Conservation (phyloP, 2,113 vertebrate genomes). For the Lichenostomus cassidix region DNA sequence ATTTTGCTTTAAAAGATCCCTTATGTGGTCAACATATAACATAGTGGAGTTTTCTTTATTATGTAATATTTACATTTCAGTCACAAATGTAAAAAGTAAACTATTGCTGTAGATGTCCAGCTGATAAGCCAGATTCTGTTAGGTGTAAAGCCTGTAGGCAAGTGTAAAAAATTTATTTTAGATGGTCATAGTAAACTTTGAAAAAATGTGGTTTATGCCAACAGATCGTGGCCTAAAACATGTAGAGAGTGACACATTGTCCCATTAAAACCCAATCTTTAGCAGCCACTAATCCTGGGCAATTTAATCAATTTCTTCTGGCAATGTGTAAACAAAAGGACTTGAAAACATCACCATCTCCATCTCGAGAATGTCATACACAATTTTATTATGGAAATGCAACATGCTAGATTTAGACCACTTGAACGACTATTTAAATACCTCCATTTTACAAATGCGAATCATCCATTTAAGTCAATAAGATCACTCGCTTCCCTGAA, state of each 20-base stretch:
- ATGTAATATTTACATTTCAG: slow-evolving; percentile 25
- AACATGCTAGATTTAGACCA: not conserved
- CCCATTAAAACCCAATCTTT: slow-evolving; percentile 40
- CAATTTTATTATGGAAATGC: slow-evolving; percentile 22
- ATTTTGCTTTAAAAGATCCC: slow-evolving; percentile 64
- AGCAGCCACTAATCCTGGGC: not conserved
- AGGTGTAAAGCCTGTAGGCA: not conserved
- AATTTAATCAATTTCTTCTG: slow-evolving; percentile 42
- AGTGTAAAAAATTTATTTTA: not conserved
- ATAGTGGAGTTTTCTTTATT: slow-evolving; percentile 28
- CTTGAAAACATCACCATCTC: not conserved
- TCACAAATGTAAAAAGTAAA: slow-evolving; percentile 14
- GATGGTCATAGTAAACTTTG: not conserved
- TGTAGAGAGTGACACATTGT: not conserved
- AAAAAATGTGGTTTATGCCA: not conserved
- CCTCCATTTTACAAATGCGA: not conserved
- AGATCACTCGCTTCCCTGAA: slow-evolving; percentile 37
- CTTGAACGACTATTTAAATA: slow-evolving; percentile 23
- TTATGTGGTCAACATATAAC: not conserved
- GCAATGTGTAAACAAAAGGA: slow-evolving; percentile 15
- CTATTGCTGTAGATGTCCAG: not conserved
- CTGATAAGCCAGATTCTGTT: slow-evolving; percentile 23
- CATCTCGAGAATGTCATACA: not conserved
- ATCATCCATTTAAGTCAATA: not conserved
- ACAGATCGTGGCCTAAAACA: not conserved